Evolutionary conservation across 53 echinoderm and acorn worm species (phyloP), one percentile per base, ranked within the genome.

Genomic region (Zoroaster sp.): DNA sequence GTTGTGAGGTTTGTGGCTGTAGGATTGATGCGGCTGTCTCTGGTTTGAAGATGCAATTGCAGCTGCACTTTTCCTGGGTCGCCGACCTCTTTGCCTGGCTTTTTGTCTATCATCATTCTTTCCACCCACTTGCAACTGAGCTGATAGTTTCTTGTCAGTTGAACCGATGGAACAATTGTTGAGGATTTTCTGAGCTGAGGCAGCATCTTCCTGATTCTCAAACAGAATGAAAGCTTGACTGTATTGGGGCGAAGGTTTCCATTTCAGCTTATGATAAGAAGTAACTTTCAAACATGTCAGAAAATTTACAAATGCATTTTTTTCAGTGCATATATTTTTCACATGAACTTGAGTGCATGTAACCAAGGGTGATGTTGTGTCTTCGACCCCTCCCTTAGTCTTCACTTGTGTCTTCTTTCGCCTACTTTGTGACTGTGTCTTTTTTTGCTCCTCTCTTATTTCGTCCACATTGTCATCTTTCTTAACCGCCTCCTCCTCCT

Each of bases 101-200:
- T 21, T 35, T 52, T 78, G 17, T 14, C 55, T 35, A 35, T 10
- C 20, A 13, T 65, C 11, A 39, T 13, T 37, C 8, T 21, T 38
- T 66, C 15, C 65, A 65, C 17, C 11, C 12, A 41, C 69, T 28
- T 28, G 77, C 25, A 78, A 55, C 8, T 0, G 11, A 32, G 68
- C 82, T 25, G 20, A 33, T 15, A 82, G 69, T 69, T 67, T 82
- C 42, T 68, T 67, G 67, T 82, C 18, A 42, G 82, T 42, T 31
- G 13, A 32, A 3, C 82, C 82, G 9, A 68, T 12, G n/a, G 82
- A 42, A 42, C 66, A 42, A 33, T 82, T 68, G 36, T 68, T 82
- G 30, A 82, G 67, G 43, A 43, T 82, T 28, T 23, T n/a, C 45
- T 70, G 70, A 33, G 71, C 34, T 43, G 69, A 4, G n/a, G 8